Evolutionary conservation across 2,113 vertebrate genomes (phyloP).

Genomic region (Platichthys stellatus): DNA sequence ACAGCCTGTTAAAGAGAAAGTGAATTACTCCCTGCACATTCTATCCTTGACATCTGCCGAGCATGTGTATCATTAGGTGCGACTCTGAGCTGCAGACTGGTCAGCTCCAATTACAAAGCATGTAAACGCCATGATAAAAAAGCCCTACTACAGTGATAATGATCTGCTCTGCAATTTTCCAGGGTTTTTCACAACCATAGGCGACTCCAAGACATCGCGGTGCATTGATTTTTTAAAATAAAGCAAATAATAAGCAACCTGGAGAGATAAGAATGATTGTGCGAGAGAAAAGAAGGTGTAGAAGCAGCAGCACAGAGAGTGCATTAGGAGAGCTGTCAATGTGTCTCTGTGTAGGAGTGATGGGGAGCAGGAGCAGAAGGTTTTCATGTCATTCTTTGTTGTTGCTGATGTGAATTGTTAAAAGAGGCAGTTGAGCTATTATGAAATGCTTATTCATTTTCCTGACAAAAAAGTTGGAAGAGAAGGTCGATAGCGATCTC

Average conservation of each 20-base stretch:
- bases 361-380: background rate
- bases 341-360: slow-evolving; percentile 20
- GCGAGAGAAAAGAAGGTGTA: slow-evolving; percentile 22
- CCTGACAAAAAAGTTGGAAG: background rate
- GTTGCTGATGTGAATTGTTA: background rate
- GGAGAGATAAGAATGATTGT: slow-evolving; percentile 3
- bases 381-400: background rate
- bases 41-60: slow-evolving; percentile 67
- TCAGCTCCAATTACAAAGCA: slow-evolving; percentile 46
- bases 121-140: slow-evolving; percentile 39
- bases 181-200: slow-evolving; percentile 20
- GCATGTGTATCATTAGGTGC: slow-evolving; percentile 53
- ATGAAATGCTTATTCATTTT: background rate
- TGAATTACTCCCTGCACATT: slow-evolving; percentile 39
- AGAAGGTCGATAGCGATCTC: background rate
- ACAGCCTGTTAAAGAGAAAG: slow-evolving; percentile 60
- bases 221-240: slow-evolving; percentile 41
- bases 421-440: slow-evolving; percentile 5
- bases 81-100: slow-evolving; percentile 29
- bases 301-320: background rate
- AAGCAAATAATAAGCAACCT: slow-evolving; percentile 34
- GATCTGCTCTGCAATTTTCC: slow-evolving; percentile 39
- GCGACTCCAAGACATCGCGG: background rate
- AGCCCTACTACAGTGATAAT: slow-evolving; percentile 37
- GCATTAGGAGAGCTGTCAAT: slow-evolving; percentile 17